Evolutionary conservation across 2,797 vertebrate genomes (phyloP), one percentile per base, ranked within the genome.

Genomic region (Cossypha niveicapilla): DNA sequence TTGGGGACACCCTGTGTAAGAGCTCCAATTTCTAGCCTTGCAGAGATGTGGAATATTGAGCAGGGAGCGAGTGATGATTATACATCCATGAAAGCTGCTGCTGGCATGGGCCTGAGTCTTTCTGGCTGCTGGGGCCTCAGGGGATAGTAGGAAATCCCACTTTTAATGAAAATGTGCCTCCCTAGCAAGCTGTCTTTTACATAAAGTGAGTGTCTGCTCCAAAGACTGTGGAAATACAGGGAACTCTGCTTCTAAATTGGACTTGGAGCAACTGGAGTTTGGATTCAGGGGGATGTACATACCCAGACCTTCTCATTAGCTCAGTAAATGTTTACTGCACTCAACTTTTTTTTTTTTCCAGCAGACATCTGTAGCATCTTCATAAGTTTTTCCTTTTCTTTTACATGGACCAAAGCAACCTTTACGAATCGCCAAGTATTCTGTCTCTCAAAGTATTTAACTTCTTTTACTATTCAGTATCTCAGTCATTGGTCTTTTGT

Each of bases 281-380:
- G 45, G 34, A 45, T 72, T 54, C 25, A 50, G 18, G 9, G 28
- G 17, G 10, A 2, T 50, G 9, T 0, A 0, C 3, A 11, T 11
- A 77, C 14, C 8, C 53, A 27, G 21, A 86, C 44, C n/a, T 57
- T 70, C 54, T 84, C 45, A 45, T 80, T 74, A 74, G 58, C 35
- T 77, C 62, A 58, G 39, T 80, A 83, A 75, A 50, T 23, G 10
- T 18, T 84, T 84, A 30, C 25, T 37, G 8, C n/a, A 18, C 16
- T 82, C 65, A 35, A 4, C 35, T 34, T 12, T 0, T 41, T 58
- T 41, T 58, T 72, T 86, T 90, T 90, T 84, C 35, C 23, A 28
- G 56, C 1, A 4, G 61, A 39, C 54, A 75, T 73, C 51, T 62
- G 30, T 17, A 66, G 13, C 35, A 25, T 66, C 45, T 79, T 93